phyloP scores from a whole-genome alignment of 2,113 vertebrate species.

The Sebastes fasciatus region DNA sequence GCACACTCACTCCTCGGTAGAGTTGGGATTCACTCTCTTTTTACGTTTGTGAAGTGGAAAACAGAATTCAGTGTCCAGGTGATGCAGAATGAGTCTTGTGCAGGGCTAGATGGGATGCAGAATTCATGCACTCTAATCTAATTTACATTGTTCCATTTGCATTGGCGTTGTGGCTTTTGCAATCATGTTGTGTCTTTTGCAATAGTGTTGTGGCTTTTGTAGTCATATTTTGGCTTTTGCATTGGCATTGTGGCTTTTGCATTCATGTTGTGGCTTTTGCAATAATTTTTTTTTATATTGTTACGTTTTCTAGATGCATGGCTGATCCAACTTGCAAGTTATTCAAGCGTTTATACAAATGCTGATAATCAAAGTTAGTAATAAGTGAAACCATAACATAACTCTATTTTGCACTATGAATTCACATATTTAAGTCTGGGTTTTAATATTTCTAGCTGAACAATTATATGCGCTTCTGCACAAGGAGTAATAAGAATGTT shows the following conservation, averaged over 20 bases:
- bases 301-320: background rate
- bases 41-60: background rate
- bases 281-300: background rate
- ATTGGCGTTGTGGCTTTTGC: too few species aligned
- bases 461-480: too few species aligned
- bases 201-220: too few species aligned
- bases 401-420: background rate
- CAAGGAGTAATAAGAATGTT: background rate
- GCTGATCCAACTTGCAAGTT: background rate
- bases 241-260: too few species aligned
- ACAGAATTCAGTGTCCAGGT: background rate
- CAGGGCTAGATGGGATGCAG: background rate
- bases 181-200: too few species aligned
- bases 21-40: slow-evolving; percentile 5
- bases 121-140: background rate
- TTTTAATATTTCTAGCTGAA: background rate
- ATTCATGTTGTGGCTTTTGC: too few species aligned
- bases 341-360: background rate
- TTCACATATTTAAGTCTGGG: background rate
- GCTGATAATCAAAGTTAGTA: background rate
- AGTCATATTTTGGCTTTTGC: too few species aligned
- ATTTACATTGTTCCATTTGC: too few species aligned
- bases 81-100: background rate
- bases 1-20: background rate
- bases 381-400: background rate